phyloP scores from a whole-genome alignment of 1,140 invertebrate species.

The Aphelenchoides besseyi region DNA sequence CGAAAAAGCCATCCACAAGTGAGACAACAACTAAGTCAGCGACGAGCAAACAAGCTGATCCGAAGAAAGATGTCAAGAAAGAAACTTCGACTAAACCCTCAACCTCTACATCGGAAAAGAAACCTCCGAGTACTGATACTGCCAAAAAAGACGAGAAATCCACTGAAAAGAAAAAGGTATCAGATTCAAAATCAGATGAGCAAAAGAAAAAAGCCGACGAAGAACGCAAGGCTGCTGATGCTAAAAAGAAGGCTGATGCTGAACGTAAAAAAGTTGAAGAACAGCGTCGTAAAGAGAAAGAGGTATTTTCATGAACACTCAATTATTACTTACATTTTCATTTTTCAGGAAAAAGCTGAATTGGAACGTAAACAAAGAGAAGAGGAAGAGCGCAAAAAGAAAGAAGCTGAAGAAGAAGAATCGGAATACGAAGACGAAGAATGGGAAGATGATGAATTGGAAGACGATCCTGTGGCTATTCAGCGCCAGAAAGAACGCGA shows the following conservation, averaged over 20 bases:
- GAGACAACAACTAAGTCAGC: background rate
- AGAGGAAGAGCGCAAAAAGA: slow-evolving; percentile 13
- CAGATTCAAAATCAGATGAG: background rate
- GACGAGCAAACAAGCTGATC: background rate
- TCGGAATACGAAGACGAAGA: background rate
- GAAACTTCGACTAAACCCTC: background rate
- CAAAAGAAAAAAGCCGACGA: background rate
- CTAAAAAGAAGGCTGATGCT: background rate
- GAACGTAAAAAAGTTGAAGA: background rate
- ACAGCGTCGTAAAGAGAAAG: background rate
- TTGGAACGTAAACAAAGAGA: background rate
- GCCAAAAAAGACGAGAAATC: background rate
- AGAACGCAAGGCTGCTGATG: background rate
- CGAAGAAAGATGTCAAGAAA: background rate
- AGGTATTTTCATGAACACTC: no score
- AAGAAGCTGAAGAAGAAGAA: background rate
- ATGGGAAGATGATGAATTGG: background rate
- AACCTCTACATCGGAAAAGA: background rate
- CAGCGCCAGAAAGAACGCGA: background rate
- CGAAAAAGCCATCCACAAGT: background rate
- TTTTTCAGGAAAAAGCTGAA: no score
- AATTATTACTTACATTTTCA: no score
- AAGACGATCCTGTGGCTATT: background rate
- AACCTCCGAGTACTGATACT: background rate
- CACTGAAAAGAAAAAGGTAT: background rate